Evolutionary conservation across 2,797 vertebrate species (phyloP), one percentile per base, ranked within the genome.

Genomic region (Heteromormyrus szaboi): DNA sequence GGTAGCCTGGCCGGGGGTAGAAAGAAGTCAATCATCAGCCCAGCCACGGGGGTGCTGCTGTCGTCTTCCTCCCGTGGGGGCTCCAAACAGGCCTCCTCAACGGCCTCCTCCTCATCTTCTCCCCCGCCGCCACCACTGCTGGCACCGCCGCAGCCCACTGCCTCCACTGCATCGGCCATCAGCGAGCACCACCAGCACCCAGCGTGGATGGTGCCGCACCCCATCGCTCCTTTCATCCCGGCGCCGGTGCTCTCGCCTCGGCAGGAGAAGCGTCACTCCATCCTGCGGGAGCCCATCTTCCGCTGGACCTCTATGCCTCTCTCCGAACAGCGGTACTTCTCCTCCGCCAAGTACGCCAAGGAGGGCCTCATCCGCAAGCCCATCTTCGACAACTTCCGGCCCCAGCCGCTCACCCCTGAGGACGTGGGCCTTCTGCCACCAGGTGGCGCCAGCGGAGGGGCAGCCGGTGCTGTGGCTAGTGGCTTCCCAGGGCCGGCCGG

Each of bases 331-430:
- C 97, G 97, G 91, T 99, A 97, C 95, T 99, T 99, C 93, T 99
- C 99, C 88, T 99, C 98, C 89, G 99, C 99, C 86, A 99, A 99
- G 92, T 99, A 99, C 90, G 99, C 99, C 96, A 99, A 99, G 97
- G 98, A 99, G 95, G 99, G 99, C 90, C 98, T 99, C 56, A 99
- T 99, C 88, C 97, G 98, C 89, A 99, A 99, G 93, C 99, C 99
- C 0, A 96, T 99, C 91, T 99, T 99, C 87, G 99, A 99, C 95
- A 99, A 99, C 94, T 99, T 99, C 93, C 96, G 98, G 54, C 97
- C 98, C 88, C 98, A 98, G 0, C 99, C 99, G 0, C 96, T 99
- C 48, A 99, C 99, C 0, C 96, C 97, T 0, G 96, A 99, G 93
- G 99, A 99, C 0, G 99, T 99, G 5, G 99, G 99, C 88, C 95